Percentiles rank a stretch among this genome's conserved stretches.
Conservation (phyloP, 2,797 vertebrate genomes). For the Gambusia yucatana region DNA sequence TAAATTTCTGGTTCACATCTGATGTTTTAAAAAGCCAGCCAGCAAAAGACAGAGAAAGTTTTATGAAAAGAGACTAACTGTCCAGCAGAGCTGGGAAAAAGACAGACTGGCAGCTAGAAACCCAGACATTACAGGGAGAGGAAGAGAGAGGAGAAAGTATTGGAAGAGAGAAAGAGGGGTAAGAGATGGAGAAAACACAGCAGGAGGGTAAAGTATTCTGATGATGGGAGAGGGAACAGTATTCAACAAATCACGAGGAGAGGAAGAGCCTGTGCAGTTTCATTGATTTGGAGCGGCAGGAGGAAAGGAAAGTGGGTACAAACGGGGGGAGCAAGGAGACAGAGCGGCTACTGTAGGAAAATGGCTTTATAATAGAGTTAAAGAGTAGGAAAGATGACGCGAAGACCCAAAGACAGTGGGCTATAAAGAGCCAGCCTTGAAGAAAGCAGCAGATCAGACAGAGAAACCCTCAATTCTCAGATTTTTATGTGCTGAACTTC, state of each 20-base stretch:
- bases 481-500: constrained; percentile 13
- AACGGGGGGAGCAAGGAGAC: constrained; percentile 46
- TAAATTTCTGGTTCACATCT: constrained; percentile 61
- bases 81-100: constrained; percentile 64
- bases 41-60: constrained; percentile 70
- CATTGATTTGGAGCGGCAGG: constrained; percentile 71
- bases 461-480: constrained; percentile 29
- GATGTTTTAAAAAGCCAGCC: constrained; percentile 76
- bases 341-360: constrained; percentile 74
- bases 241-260: constrained; percentile 58
- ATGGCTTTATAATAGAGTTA: constrained; percentile 74
- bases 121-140: constrained; percentile 16
- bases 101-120: constrained; percentile 44
- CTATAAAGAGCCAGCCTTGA: constrained; percentile 18
- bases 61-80: constrained; percentile 70
- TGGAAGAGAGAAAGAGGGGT: constrained; percentile 48
- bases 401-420: constrained; percentile 46
- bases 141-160: constrained; percentile 34
- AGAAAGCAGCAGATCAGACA: constrained; percentile 26
- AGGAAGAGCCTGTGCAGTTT: constrained; percentile 67
- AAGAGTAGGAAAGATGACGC: constrained; percentile 53
- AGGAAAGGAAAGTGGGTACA: constrained; percentile 33
- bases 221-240: constrained; percentile 52
- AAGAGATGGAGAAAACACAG: constrained; percentile 40
- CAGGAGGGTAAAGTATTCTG: constrained; percentile 62